Evolutionary conservation across 2,797 vertebrate species (phyloP).

Genomic region (Onychomys arenicola): DNA sequence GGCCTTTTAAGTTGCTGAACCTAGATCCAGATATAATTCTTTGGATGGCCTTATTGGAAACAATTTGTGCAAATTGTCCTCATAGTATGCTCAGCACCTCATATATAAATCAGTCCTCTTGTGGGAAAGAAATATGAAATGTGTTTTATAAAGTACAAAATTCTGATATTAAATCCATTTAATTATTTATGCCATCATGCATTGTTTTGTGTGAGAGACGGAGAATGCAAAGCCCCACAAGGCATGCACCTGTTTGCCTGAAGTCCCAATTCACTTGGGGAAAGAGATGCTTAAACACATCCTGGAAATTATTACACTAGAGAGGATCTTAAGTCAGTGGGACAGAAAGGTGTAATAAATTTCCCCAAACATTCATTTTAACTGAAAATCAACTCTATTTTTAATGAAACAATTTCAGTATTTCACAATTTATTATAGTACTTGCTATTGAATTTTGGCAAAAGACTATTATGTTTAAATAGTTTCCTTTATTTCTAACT

Average conservation of each 20-base stretch:
- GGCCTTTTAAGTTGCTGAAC: not conserved
- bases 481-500: slow-evolving; percentile 71
- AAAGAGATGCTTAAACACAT: slow-evolving; percentile 20
- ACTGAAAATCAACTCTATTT: slow-evolving; percentile 57
- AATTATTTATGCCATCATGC: slow-evolving; percentile 17
- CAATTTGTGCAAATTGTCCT: slow-evolving; percentile 38
- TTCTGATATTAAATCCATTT: slow-evolving; percentile 36
- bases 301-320: not conserved
- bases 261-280: not conserved
- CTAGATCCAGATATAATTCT: not conserved
- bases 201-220: not conserved
- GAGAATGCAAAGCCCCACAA: slow-evolving; percentile 45
- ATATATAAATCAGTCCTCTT: slow-evolving; percentile 12
- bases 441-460: slow-evolving; percentile 39
- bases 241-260: not conserved
- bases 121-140: not conserved
- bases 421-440: slow-evolving; percentile 51
- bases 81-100: not conserved
- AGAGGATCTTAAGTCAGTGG: not conserved
- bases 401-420: slow-evolving; percentile 57
- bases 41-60: not conserved
- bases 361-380: slow-evolving; percentile 57
- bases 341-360: not conserved
- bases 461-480: slow-evolving; percentile 68
- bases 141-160: slow-evolving; percentile 12